phyloP scores from a whole-genome alignment of 2,113 vertebrate genomes.

The Cepphus grylle region DNA sequence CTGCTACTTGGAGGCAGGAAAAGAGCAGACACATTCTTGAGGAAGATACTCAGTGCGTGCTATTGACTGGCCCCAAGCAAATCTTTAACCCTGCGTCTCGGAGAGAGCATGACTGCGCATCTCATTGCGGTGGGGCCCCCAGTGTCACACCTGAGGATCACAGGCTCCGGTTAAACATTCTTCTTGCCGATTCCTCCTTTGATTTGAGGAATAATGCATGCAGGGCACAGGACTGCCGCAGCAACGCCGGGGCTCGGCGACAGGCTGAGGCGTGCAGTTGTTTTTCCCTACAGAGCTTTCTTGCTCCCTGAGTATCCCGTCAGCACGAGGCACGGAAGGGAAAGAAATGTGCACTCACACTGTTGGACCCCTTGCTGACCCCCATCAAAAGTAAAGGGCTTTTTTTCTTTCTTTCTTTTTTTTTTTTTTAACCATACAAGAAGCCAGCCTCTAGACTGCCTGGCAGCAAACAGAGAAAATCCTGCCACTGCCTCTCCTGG shows the following conservation, averaged over 20 bases:
- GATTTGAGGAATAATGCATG: constrained; percentile 28
- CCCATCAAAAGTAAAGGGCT: not conserved
- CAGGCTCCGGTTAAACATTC: constrained; percentile 40
- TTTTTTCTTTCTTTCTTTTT: not conserved
- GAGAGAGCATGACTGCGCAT: constrained; percentile 73
- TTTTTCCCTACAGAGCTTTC: not conserved
- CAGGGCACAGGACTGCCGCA: not conserved
- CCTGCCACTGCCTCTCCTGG: not conserved
- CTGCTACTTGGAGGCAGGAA: constrained; percentile 65
- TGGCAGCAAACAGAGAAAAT: not conserved
- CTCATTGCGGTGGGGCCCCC: constrained; percentile 62
- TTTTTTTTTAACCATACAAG: not conserved
- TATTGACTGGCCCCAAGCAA: constrained; percentile 74
- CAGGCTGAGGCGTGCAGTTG: not conserved
- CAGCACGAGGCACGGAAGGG: accelerated
- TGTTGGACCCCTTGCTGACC: not conserved
- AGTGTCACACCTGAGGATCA: constrained; percentile 65
- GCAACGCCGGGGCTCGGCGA: not conserved
- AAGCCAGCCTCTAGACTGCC: not conserved
- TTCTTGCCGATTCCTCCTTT: not conserved
- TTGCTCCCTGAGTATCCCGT: accelerated
- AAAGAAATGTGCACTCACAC: not conserved
- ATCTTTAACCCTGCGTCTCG: constrained; percentile 71
- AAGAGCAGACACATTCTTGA: constrained; percentile 67
- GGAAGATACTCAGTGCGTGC: constrained; percentile 69